Evolutionary conservation across 2,888 invertebrate genomes (phyloP).

Genomic region (Cataglyphis albicans): DNA sequence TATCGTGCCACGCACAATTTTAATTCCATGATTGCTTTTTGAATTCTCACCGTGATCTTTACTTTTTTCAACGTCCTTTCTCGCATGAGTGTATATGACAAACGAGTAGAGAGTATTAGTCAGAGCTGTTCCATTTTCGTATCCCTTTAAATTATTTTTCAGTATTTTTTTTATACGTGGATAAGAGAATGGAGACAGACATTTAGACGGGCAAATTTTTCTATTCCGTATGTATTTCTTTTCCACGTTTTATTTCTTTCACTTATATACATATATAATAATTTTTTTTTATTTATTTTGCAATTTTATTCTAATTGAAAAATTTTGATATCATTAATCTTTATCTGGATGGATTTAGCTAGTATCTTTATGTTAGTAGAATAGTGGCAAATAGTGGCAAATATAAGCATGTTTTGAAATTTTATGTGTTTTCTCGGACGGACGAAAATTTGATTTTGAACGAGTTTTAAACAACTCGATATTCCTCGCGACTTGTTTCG

Average conservation of each 20-base stretch:
- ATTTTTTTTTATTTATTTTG: neutral
- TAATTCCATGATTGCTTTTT: constrained; percentile 1
- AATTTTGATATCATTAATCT: neutral
- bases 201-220: neutral
- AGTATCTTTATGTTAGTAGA: neutral
- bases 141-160: neutral
- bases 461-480: constrained; percentile 69
- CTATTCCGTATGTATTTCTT: neutral
- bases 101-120: neutral
- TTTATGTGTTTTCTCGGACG: constrained; percentile 2
- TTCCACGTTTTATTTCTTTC: too few relatives aligned
- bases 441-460: constrained; percentile 68
- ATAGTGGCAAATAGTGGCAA: neutral
- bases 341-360: neutral
- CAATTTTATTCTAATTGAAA: neutral
- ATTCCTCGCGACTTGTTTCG: constrained; percentile 71
- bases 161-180: neutral
- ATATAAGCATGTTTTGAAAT: neutral
- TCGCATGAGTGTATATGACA: neutral
- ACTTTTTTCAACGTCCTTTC: neutral
- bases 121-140: too few relatives aligned
- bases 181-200: neutral
- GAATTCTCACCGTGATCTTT: neutral
- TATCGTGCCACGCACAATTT: constrained; percentile 16
- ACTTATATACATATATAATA: neutral